Base-by-base conservation (phyloP, 2,888 invertebrate species). In the Amiota minor region DNA sequence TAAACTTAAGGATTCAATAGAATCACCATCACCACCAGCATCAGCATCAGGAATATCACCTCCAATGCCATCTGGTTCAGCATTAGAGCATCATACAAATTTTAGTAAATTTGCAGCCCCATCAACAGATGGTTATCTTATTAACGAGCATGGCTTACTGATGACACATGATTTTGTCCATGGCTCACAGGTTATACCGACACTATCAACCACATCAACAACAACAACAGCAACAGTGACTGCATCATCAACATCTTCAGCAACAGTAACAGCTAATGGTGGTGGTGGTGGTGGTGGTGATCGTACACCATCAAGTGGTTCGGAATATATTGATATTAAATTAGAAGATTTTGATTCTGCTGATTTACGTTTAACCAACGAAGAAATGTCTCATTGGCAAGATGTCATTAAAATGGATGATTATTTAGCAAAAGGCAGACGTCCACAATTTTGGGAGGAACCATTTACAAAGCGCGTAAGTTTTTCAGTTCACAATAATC, bases 391-490 rank as follows among this genome's bases (percentile, higher is more conserved):
- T 12, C 86, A 90, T 75, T 90, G 90, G 89, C 88, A 89, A 79
- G 90, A 96, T 89, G 96, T 96, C 56, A 92, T 96, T 74, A 96
- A 95, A 89, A 93, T 96, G 92, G 95, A 95, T 88, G 96, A 96
- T 85, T 97, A 96, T 87, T 90, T 96, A 76, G 94, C 95, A 82
- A 95, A 95, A 82, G 96, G 97, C 2, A 91, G 97, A 49, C 91
- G 97, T 70, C 97, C 96, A 75, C 96, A 97, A 90, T 97, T 97
- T 90, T 97, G 97, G 97, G 97, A 97, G 87, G 97, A 97, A 88
- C 94, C 95, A 64, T 96, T 96, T 85, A 96, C 96, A 47, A 94
- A 95, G 89, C 91, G 96, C 86, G 93, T 90, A 81, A 79, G 83
- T 77, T 46, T 9, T 14, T 18, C 10, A 2, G 9, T 18, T 2